These are phyloP conservation scores for Callosobruchus maculatus DNA, from an alignment of 2,888 invertebrate species.

Conservation along the genomic window DNA sequence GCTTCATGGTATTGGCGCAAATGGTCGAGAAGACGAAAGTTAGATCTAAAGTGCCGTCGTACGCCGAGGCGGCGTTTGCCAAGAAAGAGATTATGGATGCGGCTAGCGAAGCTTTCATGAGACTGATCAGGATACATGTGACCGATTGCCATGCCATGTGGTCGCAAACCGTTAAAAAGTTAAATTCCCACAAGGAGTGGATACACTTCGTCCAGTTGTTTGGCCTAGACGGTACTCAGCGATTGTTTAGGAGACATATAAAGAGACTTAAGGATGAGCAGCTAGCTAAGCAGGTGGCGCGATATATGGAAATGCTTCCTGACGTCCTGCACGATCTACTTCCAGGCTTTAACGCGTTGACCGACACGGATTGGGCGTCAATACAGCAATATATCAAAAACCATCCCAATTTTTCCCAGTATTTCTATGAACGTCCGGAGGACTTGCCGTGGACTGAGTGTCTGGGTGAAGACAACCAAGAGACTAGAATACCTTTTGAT, in stretches of 20 bases:
- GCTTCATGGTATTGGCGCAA: constrained; percentile 86
- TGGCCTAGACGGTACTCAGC: constrained; percentile 57
- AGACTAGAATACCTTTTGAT: constrained; percentile 85
- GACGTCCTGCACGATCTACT: constrained; percentile 73
- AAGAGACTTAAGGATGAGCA: constrained; percentile 80
- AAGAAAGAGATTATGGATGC: constrained; percentile 86
- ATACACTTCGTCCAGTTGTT: constrained; percentile 84
- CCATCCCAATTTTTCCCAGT: constrained; percentile 90
- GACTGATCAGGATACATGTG: constrained; percentile 79
- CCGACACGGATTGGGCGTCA: constrained; percentile 83
- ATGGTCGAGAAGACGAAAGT: constrained; percentile 88
- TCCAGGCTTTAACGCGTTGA: constrained; percentile 68
- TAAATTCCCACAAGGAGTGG: constrained; percentile 86
- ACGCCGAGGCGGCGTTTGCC: constrained; percentile 78
- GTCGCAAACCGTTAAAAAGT: constrained; percentile 81
- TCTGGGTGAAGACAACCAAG: constrained; percentile 61
- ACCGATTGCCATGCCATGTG: constrained; percentile 80
- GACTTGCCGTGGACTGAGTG: constrained; percentile 76
- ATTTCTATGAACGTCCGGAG: constrained; percentile 83
- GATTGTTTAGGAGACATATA: constrained; percentile 73
- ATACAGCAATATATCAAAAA: constrained; percentile 81
- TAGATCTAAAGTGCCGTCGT: constrained; percentile 64
- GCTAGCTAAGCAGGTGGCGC: constrained; percentile 69
- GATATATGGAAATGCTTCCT: constrained; percentile 74
- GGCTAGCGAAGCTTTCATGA: constrained; percentile 86